A percentile compares a stretch with the other conserved stretches of the same genome.
Evolutionary conservation across 2,113 vertebrate species (phyloP).

Genomic region (Donacobius atricapilla): DNA sequence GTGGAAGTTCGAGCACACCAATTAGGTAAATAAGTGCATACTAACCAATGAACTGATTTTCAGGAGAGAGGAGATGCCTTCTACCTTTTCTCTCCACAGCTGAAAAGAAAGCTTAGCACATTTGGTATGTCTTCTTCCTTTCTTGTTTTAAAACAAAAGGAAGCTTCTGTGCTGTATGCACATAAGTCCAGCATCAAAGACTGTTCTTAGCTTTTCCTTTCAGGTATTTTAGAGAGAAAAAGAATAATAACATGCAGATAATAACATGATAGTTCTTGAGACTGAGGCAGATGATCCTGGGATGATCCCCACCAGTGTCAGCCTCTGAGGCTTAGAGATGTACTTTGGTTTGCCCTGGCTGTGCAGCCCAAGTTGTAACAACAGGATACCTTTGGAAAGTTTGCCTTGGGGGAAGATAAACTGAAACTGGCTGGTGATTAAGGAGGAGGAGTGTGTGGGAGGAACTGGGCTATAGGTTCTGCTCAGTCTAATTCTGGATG

Average conservation of each 20-base stretch:
- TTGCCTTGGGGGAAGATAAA: neutral
- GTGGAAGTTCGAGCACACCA: neutral
- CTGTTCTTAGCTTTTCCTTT: neutral
- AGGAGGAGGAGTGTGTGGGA: neutral
- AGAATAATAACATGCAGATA: neutral
- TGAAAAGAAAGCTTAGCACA: neutral
- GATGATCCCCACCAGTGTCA: neutral
- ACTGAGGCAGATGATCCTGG: neutral
- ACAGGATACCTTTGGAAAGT: neutral
- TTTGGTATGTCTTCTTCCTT: neutral
- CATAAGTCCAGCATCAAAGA: neutral
- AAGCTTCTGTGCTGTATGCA: neutral
- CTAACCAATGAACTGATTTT: neutral
- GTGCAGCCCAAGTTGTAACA: neutral
- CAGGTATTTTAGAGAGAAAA: neutral
- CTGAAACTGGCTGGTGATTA: neutral
- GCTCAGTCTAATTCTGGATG: neutral
- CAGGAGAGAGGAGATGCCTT: neutral
- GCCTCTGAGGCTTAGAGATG: neutral
- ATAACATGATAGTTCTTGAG: neutral
- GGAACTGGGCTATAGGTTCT: neutral
- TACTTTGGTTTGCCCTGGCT: neutral
- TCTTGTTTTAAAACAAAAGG: neutral
- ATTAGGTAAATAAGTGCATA: neutral
- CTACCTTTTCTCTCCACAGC: neutral